phyloP scores from a whole-genome alignment of 2,888 invertebrate genomes.

The Thalpophila matura region DNA sequence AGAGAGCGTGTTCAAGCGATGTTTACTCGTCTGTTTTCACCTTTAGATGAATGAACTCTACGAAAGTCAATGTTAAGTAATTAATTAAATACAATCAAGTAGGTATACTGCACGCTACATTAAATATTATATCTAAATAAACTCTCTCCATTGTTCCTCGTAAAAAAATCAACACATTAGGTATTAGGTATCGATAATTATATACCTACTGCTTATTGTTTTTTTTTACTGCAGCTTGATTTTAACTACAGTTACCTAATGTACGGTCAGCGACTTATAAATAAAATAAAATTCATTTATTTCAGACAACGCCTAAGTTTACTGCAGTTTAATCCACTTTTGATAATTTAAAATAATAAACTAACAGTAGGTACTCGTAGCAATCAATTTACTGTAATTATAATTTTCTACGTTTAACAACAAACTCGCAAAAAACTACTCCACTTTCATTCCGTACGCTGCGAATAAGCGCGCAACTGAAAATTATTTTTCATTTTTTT shows the following conservation, averaged over 20 bases:
- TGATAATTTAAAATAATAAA: too few species aligned
- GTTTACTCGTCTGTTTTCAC: background rate
- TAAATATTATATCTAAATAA: conserved; percentile 15
- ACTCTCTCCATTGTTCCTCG: background rate
- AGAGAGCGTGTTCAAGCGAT: conserved; percentile 2
- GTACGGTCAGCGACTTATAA: too few species aligned
- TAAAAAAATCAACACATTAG: conserved; percentile 1
- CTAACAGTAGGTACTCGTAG: too few species aligned
- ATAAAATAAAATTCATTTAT: too few species aligned
- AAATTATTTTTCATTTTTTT: background rate
- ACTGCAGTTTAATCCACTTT: conserved; percentile 3
- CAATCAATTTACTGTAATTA: background rate
- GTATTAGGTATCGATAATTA: background rate
- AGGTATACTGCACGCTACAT: conserved; percentile 23
- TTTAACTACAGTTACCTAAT: background rate
- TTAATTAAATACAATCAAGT: conserved; percentile 26
- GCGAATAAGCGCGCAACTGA: background rate
- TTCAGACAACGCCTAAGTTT: background rate
- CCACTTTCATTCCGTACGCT: background rate
- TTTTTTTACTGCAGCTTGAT: background rate
- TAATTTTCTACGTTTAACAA: background rate
- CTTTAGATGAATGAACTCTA: conserved; percentile 31
- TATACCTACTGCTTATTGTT: too few species aligned
- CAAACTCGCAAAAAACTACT: background rate
- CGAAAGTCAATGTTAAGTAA: conserved; percentile 18